Percentiles rank a stretch among this genome's conserved stretches.
Evolutionary conservation across 2,797 vertebrate genomes (phyloP).

Genomic region (Dendrocincla tyrannina): DNA sequence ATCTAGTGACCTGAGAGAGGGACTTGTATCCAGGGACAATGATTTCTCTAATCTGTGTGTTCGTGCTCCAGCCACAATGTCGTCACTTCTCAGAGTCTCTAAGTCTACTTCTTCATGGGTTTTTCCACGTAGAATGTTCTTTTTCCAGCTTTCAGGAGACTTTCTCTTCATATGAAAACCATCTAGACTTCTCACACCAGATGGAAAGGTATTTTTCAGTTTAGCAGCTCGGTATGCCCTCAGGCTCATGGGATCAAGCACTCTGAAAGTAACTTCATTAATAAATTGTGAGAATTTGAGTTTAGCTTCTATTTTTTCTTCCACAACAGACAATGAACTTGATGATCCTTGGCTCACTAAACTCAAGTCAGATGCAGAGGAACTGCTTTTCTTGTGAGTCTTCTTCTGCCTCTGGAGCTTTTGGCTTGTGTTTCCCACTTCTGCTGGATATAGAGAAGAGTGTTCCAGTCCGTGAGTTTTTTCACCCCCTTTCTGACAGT

Average conservation of each 20-base stretch:
- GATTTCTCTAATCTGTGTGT: conserved; percentile 48
- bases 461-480: conserved; percentile 59
- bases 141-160: conserved; percentile 64
- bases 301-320: conserved; percentile 79
- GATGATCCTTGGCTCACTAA: conserved; percentile 58
- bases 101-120: conserved; percentile 75
- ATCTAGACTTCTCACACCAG: conserved; percentile 79
- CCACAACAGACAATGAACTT: conserved; percentile 63
- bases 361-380: conserved; percentile 54
- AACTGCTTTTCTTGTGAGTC: conserved; percentile 59
- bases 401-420: conserved; percentile 51
- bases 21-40: conserved; percentile 39
- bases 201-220: conserved; percentile 47
- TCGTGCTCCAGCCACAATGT: conserved; percentile 24
- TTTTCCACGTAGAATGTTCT: conserved; percentile 63
- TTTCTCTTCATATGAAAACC: conserved; percentile 72
- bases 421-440: background rate
- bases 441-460: conserved; percentile 70
- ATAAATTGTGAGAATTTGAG: conserved; percentile 91
- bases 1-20: conserved; percentile 13
- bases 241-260: conserved; percentile 80
- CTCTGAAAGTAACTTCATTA: conserved; percentile 87
- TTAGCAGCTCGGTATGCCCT: conserved; percentile 72
- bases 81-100: conserved; percentile 77
- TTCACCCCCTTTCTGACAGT: conserved; percentile 47